Percentiles rank a stretch among this genome's conserved stretches.
These are phyloP conservation scores for Anneissia japonica DNA, from an alignment of 35 echinoderm and acorn worm species.

Conservation along the genomic window DNA sequence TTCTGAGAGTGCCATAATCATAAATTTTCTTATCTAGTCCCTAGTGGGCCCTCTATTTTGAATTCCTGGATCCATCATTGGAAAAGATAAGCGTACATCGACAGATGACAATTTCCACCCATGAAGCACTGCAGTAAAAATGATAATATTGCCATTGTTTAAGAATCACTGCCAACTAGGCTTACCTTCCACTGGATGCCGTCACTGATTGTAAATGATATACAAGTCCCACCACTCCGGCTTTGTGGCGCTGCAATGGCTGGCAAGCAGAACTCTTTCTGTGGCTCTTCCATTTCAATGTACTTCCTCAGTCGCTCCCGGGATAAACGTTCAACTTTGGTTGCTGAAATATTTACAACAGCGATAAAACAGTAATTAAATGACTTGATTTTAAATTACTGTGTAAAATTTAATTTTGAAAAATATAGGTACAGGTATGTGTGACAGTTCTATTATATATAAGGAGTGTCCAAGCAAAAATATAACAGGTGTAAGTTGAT, in stretches of 20 bases:
- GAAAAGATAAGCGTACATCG: no score
- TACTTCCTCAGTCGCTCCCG: constrained; percentile 63
- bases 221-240: constrained; percentile 73
- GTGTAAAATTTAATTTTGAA: neutral
- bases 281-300: constrained; percentile 73
- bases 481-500: neutral
- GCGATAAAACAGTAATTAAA: neutral
- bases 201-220: constrained; percentile 86
- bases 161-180: no score
- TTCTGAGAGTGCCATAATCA: no score
- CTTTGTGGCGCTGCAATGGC: constrained; percentile 59
- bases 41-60: no score
- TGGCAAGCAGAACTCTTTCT: constrained; percentile 73
- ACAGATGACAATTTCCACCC: no score
- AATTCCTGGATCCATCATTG: no score
- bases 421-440: neutral
- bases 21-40: no score
- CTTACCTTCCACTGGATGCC: constrained; percentile 99
- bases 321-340: constrained; percentile 55
- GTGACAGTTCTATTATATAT: neutral
- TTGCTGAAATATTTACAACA: constrained; percentile 13
- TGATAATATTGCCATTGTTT: no score
- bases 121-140: no score
- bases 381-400: neutral
- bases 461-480: no score